A percentile compares a stretch with the other conserved stretches of the same genome.
These are phyloP conservation scores for Trichacis sp. DNA, from an alignment of 2,888 invertebrate species.

Conservation along the genomic window DNA sequence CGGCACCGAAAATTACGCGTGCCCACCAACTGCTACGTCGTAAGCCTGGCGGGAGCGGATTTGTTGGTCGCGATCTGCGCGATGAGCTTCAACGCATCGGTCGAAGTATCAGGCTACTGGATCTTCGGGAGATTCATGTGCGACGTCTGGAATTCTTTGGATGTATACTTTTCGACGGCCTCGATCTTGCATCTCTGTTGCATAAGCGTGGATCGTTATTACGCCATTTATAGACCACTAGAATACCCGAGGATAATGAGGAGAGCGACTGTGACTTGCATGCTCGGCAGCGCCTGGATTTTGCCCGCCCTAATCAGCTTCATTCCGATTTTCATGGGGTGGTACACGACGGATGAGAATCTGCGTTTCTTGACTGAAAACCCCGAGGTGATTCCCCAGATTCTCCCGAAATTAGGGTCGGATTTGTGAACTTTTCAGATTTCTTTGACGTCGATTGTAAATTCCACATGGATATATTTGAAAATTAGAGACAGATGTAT, in stretches of 20 bases:
- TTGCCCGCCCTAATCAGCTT: conserved; percentile 75
- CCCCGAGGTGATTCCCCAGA: conserved; percentile 78
- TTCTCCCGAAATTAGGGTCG: no score
- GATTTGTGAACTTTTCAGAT: no score
- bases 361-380: conserved; percentile 72
- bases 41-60: conserved; percentile 92
- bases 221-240: conserved; percentile 72
- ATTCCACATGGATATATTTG: no score
- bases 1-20: conserved; percentile 85
- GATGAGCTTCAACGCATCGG: conserved; percentile 92
- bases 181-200: conserved; percentile 94
- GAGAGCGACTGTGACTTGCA: conserved; percentile 75
- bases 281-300: conserved; percentile 72
- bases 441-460: no score
- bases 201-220: conserved; percentile 92
- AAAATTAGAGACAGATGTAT: no score
- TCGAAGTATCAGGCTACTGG: conserved; percentile 86
- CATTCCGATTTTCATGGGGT: conserved; percentile 75
- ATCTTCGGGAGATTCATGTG: conserved; percentile 91
- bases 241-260: conserved; percentile 67
- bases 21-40: conserved; percentile 95
- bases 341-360: conserved; percentile 78
- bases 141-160: conserved; percentile 92
- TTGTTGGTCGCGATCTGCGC: conserved; percentile 92
- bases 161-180: conserved; percentile 93